phyloP scores from a whole-genome alignment of 1,140 invertebrate genomes.

The Drosophila bifasciata region DNA sequence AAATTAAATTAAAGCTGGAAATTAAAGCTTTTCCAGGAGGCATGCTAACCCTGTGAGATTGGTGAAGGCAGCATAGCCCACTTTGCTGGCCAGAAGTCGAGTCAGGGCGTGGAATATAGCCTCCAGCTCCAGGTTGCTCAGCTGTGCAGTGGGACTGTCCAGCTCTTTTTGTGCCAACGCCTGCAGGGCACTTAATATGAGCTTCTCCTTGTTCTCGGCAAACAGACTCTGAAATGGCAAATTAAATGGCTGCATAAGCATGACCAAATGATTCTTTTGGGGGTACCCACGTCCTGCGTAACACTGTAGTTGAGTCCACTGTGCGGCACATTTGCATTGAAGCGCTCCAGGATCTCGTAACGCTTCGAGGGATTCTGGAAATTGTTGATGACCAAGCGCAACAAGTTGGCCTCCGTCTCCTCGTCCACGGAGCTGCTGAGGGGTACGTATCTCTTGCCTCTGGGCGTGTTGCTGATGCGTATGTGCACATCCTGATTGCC shows the following conservation, averaged over 20 bases:
- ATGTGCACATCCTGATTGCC: conserved; percentile 99
- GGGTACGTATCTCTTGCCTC: conserved; percentile 95
- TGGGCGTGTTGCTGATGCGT: conserved; percentile 91
- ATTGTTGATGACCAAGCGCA: conserved; percentile 84
- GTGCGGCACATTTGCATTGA: conserved; percentile 99
- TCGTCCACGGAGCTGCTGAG: conserved; percentile 95
- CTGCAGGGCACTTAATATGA: conserved; percentile 93
- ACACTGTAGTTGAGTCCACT: conserved; percentile 98
- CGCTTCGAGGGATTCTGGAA: conserved; percentile 80
- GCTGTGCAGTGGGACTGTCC: conserved; percentile 85
- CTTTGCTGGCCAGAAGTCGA: conserved; percentile 97
- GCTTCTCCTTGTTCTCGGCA: conserved; percentile 99
- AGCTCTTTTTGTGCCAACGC: conserved; percentile 90
- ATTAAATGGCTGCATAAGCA: neutral
- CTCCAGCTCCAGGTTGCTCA: conserved; percentile 90
- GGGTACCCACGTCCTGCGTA: conserved; percentile 94
- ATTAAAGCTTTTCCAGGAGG: no score
- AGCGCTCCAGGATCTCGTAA: conserved; percentile 93
- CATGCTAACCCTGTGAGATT: conserved; percentile 90
- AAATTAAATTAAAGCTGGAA: neutral
- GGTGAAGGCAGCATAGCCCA: conserved; percentile 98
- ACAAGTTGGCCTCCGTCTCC: conserved; percentile 93
- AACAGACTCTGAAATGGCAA: conserved; percentile 91
- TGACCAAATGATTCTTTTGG: neutral
- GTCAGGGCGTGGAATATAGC: conserved; percentile 97